Percentiles rank a stretch among this genome's conserved stretches.
phyloP scores from a whole-genome alignment of 2,113 vertebrate genomes.

The Scomber scombrus region DNA sequence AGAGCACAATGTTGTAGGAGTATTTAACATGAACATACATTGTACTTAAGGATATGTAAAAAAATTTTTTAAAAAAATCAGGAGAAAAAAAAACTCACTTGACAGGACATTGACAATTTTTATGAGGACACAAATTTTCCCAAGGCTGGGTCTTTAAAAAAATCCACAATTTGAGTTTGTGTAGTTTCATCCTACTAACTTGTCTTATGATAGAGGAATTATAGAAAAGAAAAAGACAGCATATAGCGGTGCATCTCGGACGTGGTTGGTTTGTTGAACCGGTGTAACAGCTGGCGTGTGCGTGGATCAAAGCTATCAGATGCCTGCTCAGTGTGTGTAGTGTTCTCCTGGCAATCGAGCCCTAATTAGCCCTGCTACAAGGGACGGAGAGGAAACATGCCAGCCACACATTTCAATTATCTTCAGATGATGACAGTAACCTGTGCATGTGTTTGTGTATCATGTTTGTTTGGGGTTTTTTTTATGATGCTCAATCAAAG shows the following conservation, averaged over 20 bases:
- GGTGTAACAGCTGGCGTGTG: constrained; percentile 77
- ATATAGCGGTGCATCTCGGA: constrained; percentile 21
- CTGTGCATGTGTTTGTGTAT: constrained; percentile 48
- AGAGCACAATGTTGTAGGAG: not conserved
- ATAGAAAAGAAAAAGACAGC: constrained; percentile 25
- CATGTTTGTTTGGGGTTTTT: constrained; percentile 63
- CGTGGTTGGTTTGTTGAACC: constrained; percentile 53
- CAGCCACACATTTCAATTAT: constrained; percentile 80
- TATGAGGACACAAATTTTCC: not conserved
- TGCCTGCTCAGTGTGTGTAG: constrained; percentile 62
- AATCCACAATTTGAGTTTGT: not conserved
- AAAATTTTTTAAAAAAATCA: no score
- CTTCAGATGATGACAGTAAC: constrained; percentile 75
- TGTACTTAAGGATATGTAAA: no score
- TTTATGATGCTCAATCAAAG: constrained; percentile 64
- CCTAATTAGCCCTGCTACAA: constrained; percentile 79
- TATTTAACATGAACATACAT: no score
- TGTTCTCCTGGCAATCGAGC: constrained; percentile 72
- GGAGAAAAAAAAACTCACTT: no score
- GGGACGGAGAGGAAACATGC: constrained; percentile 73
- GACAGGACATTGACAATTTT: not conserved
- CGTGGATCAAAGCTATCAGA: constrained; percentile 81
- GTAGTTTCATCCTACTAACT: not conserved
- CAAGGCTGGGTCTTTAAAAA: not conserved
- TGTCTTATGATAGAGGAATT: constrained; percentile 19